A percentile compares a stretch with the other conserved stretches of the same genome.
Conservation (phyloP, 2,113 vertebrate species). For the Sus scrofa region DNA sequence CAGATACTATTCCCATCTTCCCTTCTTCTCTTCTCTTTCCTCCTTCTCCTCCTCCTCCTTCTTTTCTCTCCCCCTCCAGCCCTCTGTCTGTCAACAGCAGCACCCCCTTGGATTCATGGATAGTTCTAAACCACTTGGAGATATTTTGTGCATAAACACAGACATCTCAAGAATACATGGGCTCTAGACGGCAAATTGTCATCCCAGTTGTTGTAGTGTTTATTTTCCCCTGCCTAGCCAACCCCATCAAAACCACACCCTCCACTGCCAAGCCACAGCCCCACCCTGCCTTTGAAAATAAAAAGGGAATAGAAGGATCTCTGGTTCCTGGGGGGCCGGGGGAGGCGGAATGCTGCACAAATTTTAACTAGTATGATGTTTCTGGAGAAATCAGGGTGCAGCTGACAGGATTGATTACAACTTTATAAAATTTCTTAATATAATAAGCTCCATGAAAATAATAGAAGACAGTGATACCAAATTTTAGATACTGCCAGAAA, state of each 20-base stretch:
- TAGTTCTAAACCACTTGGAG: constrained; percentile 51
- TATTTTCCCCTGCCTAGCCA: constrained; percentile 65
- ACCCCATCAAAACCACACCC: constrained; percentile 73
- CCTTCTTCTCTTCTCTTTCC: not conserved
- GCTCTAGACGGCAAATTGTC: constrained; percentile 62
- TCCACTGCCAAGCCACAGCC: constrained; percentile 78
- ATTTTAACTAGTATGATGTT: constrained; percentile 6
- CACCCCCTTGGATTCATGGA: not conserved
- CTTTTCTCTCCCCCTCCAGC: not conserved
- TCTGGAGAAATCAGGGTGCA: constrained; percentile 33
- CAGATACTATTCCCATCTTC: not conserved
- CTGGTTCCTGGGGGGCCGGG: not conserved
- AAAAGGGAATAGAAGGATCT: constrained; percentile 65
- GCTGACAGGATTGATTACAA: not conserved
- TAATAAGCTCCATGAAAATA: not conserved
- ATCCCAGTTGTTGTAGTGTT: constrained; percentile 63
- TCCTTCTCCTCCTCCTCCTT: not conserved
- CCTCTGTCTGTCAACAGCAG: not conserved
- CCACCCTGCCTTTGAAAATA: constrained; percentile 73
- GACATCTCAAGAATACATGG: constrained; percentile 47
- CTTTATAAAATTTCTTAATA: not conserved
- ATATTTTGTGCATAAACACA: constrained; percentile 66
- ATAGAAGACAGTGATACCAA: not conserved
- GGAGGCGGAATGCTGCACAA: not conserved
- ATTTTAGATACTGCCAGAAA: not conserved